phyloP scores from a whole-genome alignment of 1,140 invertebrate species.

The Cyrtorhinus lividipennis region DNA sequence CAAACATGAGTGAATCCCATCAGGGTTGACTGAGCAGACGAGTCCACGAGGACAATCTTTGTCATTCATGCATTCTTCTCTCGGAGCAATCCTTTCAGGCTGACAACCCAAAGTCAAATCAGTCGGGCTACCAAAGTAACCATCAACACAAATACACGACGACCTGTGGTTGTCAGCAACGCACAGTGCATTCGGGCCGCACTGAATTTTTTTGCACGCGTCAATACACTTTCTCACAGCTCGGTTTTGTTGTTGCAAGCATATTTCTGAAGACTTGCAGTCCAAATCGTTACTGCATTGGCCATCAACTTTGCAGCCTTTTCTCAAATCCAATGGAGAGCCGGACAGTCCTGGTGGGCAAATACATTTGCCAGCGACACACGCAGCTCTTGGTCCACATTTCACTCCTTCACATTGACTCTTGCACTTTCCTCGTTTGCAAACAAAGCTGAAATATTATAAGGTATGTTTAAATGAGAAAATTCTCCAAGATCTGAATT shows the following conservation, averaged over 20 bases:
- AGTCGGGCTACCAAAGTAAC: conserved; percentile 61
- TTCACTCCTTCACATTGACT: conserved; percentile 53
- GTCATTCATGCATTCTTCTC: conserved; percentile 48
- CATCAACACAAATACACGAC: conserved; percentile 67
- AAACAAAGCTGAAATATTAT: conserved; percentile 37
- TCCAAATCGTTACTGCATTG: conserved; percentile 65
- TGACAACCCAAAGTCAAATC: conserved; percentile 62
- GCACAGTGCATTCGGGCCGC: conserved; percentile 78
- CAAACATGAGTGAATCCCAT: conserved; percentile 49
- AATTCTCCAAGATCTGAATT: too few relatives aligned
- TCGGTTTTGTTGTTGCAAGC: conserved; percentile 61
- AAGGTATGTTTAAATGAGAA: neutral
- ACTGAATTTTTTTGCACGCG: conserved; percentile 70
- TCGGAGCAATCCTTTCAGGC: conserved; percentile 35
- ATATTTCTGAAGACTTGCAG: conserved; percentile 66
- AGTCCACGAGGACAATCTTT: conserved; percentile 49
- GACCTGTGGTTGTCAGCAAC: conserved; percentile 65
- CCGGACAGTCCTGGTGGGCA: conserved; percentile 66
- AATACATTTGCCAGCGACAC: conserved; percentile 59
- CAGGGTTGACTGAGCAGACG: conserved; percentile 36
- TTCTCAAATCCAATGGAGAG: conserved; percentile 50
- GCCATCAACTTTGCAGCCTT: conserved; percentile 51
- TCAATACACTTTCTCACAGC: conserved; percentile 66
- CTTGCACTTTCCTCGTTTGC: conserved; percentile 50
- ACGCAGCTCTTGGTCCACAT: conserved; percentile 68